A percentile compares a stretch with the other conserved stretches of the same genome.
Evolutionary conservation across 2,888 invertebrate species (phyloP).

Genomic region (Ormyrus rosae): DNA sequence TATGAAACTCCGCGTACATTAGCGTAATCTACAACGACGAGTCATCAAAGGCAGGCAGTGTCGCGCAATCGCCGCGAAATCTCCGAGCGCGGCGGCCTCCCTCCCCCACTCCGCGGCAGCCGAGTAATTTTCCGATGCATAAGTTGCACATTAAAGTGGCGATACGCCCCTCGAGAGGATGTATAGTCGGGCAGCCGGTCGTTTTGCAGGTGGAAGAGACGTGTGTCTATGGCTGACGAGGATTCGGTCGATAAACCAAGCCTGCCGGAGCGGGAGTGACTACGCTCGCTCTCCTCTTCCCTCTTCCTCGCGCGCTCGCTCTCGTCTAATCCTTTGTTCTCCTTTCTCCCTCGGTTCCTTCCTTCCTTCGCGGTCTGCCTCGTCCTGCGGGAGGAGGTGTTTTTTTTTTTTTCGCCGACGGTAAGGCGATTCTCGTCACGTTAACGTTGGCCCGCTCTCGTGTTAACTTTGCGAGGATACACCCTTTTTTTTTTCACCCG

Average conservation of each 20-base stretch:
- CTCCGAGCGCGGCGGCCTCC: too few relatives aligned
- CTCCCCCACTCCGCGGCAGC: not conserved
- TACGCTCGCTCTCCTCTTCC: conserved; percentile 14
- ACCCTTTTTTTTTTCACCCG: not conserved
- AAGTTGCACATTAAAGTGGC: not conserved
- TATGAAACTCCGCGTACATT: too few relatives aligned
- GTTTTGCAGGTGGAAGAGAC: not conserved
- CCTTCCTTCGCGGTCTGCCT: not conserved
- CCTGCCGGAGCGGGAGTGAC: conserved; percentile 22
- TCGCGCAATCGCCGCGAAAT: too few relatives aligned
- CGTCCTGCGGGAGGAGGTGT: too few relatives aligned
- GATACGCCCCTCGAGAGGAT: not conserved
- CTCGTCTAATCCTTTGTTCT: not conserved
- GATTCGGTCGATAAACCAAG: conserved; percentile 43
- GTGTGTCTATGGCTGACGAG: conserved; percentile 25
- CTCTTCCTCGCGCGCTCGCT: not conserved
- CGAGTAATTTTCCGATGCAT: conserved; percentile 5
- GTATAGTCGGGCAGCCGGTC: not conserved
- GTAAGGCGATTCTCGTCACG: too few relatives aligned
- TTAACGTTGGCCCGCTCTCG: too few relatives aligned
- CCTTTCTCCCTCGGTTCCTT: not conserved
- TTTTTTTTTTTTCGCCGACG: too few relatives aligned
- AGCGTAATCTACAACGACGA: too few relatives aligned
- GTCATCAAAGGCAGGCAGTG: too few relatives aligned
- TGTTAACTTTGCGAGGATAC: too few relatives aligned